A percentile compares a stretch with the other conserved stretches of the same genome.
phyloP scores from a whole-genome alignment of 2,113 vertebrate genomes.

The Pollachius pollachius region DNA sequence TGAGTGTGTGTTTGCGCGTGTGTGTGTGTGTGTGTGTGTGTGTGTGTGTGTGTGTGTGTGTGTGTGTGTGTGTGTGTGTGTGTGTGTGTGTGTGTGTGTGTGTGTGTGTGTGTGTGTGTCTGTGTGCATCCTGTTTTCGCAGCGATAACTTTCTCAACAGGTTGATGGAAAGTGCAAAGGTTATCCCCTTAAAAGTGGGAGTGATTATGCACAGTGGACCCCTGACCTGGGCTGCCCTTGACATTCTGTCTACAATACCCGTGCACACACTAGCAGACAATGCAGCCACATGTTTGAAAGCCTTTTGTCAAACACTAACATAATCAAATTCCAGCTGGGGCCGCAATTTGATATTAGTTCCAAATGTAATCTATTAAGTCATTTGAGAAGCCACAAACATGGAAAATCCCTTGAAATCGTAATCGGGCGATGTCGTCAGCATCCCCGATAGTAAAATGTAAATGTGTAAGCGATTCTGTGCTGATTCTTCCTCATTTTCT shows the following conservation, averaged over 20 bases:
- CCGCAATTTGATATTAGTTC: no score
- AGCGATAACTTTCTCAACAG: conserved; percentile 54
- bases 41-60: not conserved
- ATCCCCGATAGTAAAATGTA: no score
- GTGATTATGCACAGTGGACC: conserved; percentile 32
- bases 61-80: not conserved
- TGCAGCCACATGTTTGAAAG: no score
- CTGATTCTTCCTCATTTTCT: no score
- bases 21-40: not conserved
- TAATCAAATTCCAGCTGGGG: no score
- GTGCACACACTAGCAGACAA: conserved; percentile 3
- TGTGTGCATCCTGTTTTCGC: conserved; percentile 34
- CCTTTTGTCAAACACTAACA: no score
- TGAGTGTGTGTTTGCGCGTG: conserved; percentile 21
- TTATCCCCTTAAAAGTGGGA: conserved; percentile 22
- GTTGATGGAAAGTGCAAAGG: conserved; percentile 36
- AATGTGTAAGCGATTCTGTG: no score
- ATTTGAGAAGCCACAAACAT: no score
- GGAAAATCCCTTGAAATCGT: no score
- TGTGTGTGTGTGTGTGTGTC: conserved; percentile 1
- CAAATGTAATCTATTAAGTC: no score
- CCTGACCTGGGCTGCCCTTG: not conserved
- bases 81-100: conserved; percentile 1
- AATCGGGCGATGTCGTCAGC: no score
- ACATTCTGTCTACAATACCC: conserved; percentile 31